Conservation (phyloP, 2,888 invertebrate species). For the Salticus scenicus region DNA sequence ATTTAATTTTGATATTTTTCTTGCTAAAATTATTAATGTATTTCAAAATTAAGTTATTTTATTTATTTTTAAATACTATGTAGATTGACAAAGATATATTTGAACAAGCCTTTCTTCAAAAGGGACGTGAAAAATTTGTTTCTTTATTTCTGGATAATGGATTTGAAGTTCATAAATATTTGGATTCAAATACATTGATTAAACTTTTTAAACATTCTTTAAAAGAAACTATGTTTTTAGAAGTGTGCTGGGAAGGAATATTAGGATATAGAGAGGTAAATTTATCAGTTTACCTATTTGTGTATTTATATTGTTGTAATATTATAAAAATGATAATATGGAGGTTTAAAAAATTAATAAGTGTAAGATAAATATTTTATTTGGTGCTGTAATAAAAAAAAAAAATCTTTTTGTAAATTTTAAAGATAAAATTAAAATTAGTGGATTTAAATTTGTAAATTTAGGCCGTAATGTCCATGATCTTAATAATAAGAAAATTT, state of each 20-base stretch:
- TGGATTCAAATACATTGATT: conserved; percentile 73
- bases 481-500: too few relatives aligned
- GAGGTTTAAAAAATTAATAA: neutral
- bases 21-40: too few relatives aligned
- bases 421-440: too few relatives aligned
- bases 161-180: conserved; percentile 75
- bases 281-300: too few relatives aligned
- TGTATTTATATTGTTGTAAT: too few relatives aligned
- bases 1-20: too few relatives aligned
- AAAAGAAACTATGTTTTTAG: conserved; percentile 75
- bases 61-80: conserved; percentile 60
- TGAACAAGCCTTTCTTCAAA: conserved; percentile 74
- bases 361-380: neutral
- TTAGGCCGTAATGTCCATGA: too few relatives aligned
- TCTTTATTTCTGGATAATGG: conserved; percentile 76
- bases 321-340: too few relatives aligned
- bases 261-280: conserved; percentile 73
- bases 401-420: too few relatives aligned
- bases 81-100: conserved; percentile 74
- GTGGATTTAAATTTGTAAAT: too few relatives aligned
- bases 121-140: conserved; percentile 75
- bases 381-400: too few relatives aligned
- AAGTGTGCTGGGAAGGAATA: conserved; percentile 74
- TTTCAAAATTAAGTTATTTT: too few relatives aligned
- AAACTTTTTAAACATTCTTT: conserved; percentile 74